Conservation (phyloP, 2,797 vertebrate genomes). For the Luscinia luscinia region DNA sequence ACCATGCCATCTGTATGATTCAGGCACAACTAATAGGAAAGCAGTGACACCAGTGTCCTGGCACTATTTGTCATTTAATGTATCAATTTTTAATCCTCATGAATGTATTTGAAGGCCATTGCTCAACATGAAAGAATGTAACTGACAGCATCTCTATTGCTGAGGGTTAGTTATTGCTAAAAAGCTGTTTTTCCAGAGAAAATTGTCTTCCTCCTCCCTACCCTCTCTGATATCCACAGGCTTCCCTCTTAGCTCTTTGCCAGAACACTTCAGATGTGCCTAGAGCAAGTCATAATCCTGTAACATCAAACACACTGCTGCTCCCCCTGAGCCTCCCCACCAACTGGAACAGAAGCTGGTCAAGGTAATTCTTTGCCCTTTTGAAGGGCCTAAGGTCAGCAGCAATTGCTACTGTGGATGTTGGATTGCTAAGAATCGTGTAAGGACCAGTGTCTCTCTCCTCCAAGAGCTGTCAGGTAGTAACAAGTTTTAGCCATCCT, state of each 20-base stretch:
- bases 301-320: not conserved
- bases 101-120: not conserved
- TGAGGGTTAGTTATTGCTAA: not conserved
- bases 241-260: not conserved
- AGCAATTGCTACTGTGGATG: not conserved
- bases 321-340: not conserved
- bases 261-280: not conserved
- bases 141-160: not conserved
- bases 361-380: not conserved
- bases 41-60: not conserved
- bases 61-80: not conserved
- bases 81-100: not conserved
- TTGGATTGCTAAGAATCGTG: not conserved
- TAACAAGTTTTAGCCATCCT: conserved; percentile 18
- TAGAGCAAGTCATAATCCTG: not conserved
- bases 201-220: not conserved
- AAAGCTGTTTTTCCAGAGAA: not conserved
- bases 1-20: not conserved
- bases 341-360: not conserved
- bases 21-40: not conserved
- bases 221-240: rapidly evolving
- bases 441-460: not conserved
- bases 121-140: not conserved
- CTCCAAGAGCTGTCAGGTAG: not conserved
- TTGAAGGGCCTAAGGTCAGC: not conserved